Percentiles rank a stretch among this genome's conserved stretches.
Evolutionary conservation across 2,797 vertebrate genomes (phyloP).

Genomic region (Acanthopagrus latus): DNA sequence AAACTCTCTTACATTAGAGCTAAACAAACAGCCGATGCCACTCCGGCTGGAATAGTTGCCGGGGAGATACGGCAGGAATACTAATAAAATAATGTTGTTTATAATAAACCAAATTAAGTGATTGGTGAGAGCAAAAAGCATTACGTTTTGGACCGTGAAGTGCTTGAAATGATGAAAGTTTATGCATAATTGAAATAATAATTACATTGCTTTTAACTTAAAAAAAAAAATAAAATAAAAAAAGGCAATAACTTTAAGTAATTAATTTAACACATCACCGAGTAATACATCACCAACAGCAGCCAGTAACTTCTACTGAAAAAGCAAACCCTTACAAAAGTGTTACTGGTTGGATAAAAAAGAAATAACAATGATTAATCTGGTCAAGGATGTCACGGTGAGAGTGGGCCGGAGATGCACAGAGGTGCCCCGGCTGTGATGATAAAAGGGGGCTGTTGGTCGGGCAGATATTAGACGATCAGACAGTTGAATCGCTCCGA

Average conservation of each 20-base stretch:
- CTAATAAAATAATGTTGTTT: conserved; percentile 8
- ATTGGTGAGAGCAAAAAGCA: conserved; percentile 13
- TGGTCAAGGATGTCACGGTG: not conserved
- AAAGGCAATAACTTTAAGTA: conserved; percentile 26
- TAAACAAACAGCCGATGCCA: not conserved
- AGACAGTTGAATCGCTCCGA: conserved; percentile 63
- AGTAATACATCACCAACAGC: conserved; percentile 11
- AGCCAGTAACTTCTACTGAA: conserved; percentile 7
- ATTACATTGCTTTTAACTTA: conserved; percentile 13
- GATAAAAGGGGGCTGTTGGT: conserved; percentile 45
- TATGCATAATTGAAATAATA: conserved; percentile 20
- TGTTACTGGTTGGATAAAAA: conserved; percentile 38
- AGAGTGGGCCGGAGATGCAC: conserved; percentile 27
- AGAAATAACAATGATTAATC: conserved; percentile 24
- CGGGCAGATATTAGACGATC: conserved; percentile 55
- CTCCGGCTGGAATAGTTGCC: conserved; percentile 6
- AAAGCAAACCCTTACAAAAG: conserved; percentile 12
- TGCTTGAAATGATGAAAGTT: conserved; percentile 17
- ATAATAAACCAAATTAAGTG: conserved; percentile 8
- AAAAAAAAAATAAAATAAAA: too few relatives aligned
- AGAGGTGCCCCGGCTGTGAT: conserved; percentile 17
- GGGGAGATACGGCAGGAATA: conserved; percentile 3
- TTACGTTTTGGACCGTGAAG: conserved; percentile 26
- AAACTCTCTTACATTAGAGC: conserved; percentile 10
- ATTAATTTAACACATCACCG: conserved; percentile 40